These are phyloP conservation scores for Arctocebus calabarensis DNA, from an alignment of 2,797 vertebrate genomes.

Conservation along the genomic window DNA sequence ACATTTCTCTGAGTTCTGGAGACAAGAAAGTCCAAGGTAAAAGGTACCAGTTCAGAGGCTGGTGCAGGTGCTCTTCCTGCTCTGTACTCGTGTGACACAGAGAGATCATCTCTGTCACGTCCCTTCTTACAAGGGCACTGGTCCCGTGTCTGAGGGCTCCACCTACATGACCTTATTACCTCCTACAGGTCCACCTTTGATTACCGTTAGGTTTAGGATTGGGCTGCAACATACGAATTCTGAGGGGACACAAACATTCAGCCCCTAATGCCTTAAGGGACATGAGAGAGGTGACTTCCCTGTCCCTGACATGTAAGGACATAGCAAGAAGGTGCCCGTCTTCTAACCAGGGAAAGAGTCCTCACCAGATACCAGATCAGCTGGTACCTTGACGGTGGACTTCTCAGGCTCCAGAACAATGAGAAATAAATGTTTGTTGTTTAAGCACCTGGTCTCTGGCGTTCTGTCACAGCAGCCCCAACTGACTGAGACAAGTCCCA, in stretches of 20 bases:
- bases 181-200: neutral
- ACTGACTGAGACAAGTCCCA: neutral
- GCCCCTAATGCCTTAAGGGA: neutral
- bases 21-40: neutral
- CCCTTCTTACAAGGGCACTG: neutral
- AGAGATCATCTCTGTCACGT: neutral
- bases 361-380: neutral
- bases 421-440: neutral
- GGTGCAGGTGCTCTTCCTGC: neutral
- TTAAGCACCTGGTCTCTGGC: neutral
- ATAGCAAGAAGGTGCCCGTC: neutral
- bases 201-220: too few species aligned
- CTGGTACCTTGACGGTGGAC: neutral
- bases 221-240: neutral
- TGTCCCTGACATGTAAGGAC: neutral
- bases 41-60: neutral
- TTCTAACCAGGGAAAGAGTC: neutral
- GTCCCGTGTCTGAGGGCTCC: neutral
- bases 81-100: neutral
- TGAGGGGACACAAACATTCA: neutral
- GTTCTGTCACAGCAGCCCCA: neutral
- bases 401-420: neutral
- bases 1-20: neutral
- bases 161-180: neutral
- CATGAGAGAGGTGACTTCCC: neutral